Conservation (phyloP, 53 echinoderm and acorn worm species). For the Arbacia lixula region DNA sequence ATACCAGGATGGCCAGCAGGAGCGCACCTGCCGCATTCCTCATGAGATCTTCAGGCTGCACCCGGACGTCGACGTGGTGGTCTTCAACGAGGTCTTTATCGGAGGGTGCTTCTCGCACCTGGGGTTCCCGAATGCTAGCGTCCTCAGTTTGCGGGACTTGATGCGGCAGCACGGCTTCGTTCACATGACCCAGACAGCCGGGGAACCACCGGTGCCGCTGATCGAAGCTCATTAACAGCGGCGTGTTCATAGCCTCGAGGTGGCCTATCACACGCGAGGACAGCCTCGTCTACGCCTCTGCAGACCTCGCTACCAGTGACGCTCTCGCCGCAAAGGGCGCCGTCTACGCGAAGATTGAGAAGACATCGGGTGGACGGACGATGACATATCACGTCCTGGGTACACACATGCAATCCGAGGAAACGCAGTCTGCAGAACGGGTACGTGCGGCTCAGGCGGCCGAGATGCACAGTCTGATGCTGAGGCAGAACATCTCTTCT, state of each 20-base stretch:
- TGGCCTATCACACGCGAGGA: constrained; percentile 84
- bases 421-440: neutral
- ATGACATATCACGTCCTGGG: constrained; percentile 83
- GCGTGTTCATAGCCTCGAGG: constrained; percentile 87
- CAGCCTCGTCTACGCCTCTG: constrained; percentile 64
- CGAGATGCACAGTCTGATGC: constrained; percentile 62
- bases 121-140: constrained; percentile 49
- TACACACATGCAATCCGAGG: constrained; percentile 72
- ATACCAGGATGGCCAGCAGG: constrained; percentile 78
- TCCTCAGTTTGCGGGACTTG: constrained; percentile 69
- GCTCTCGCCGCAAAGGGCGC: constrained; percentile 76
- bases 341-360: constrained; percentile 82
- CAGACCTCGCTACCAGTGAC: constrained; percentile 59
- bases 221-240: constrained; percentile 69
- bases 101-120: constrained; percentile 85
- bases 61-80: constrained; percentile 85
- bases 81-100: constrained; percentile 86
- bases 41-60: constrained; percentile 66
- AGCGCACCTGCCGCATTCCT: constrained; percentile 86
- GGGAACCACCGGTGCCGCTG: constrained; percentile 46
- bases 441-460: constrained; percentile 59
- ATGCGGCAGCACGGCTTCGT: constrained; percentile 72
- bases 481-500: constrained; percentile 52
- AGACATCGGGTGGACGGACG: constrained; percentile 63
- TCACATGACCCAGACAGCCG: constrained; percentile 76